A percentile compares a stretch with the other conserved stretches of the same genome.
These are phyloP conservation scores for Ovibos moschatus DNA, from an alignment of 2,113 vertebrate genomes.

Conservation along the genomic window DNA sequence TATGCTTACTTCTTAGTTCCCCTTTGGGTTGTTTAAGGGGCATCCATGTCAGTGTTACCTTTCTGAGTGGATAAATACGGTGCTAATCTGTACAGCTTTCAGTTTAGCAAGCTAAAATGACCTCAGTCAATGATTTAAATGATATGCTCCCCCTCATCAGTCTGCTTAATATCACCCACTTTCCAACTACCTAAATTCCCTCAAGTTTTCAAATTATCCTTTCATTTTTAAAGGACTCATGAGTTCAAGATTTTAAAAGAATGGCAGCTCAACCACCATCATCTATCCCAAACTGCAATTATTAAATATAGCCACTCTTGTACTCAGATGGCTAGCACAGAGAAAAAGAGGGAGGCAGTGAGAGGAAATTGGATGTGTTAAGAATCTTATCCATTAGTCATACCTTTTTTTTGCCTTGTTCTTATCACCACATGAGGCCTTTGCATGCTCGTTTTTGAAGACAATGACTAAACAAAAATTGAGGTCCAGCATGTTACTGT, in stretches of 20 bases:
- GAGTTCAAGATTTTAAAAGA: slow-evolving; percentile 6
- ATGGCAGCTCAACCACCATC: slow-evolving; percentile 22
- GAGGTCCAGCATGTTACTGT: not conserved
- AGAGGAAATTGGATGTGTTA: slow-evolving; percentile 82
- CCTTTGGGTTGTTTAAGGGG: not conserved
- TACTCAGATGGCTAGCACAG: slow-evolving; percentile 25
- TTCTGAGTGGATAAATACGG: not conserved
- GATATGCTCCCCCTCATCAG: not conserved
- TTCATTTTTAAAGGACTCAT: slow-evolving; percentile 64
- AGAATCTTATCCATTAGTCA: slow-evolving; percentile 76
- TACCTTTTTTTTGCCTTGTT: slow-evolving; percentile 63
- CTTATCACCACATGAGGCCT: slow-evolving; percentile 65
- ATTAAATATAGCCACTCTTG: slow-evolving; percentile 76
- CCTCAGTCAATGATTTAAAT: not conserved
- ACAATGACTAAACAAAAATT: slow-evolving; percentile 5
- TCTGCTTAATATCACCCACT: not conserved
- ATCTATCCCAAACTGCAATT: slow-evolving; percentile 62
- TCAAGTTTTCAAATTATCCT: slow-evolving; percentile 30
- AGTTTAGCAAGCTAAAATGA: slow-evolving; percentile 11
- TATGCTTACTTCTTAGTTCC: not conserved
- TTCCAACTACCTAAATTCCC: slow-evolving; percentile 20
- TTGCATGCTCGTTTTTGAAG: slow-evolving; percentile 40
- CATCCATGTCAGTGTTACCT: not conserved
- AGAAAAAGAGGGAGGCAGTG: slow-evolving; percentile 35
- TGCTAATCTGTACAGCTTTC: not conserved